Evolutionary conservation across 2,113 vertebrate genomes (phyloP).

Genomic region (Struthio camelus): DNA sequence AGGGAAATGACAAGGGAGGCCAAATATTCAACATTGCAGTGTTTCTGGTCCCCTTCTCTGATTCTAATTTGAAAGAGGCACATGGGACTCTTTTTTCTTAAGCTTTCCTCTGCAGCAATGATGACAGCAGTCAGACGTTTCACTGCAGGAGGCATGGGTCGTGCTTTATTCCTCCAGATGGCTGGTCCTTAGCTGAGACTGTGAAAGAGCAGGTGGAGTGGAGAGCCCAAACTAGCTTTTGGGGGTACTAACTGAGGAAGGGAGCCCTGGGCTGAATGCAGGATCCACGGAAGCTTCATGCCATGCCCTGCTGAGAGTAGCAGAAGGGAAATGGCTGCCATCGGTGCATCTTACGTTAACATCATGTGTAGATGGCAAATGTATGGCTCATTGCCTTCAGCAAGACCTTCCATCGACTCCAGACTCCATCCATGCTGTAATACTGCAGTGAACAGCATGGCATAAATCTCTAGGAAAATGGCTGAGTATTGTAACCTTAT

Average conservation of each 20-base stretch:
- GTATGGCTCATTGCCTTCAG: not conserved
- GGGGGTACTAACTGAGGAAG: not conserved
- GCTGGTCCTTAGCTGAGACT: not conserved
- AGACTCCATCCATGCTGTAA: not conserved
- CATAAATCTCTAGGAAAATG: not conserved
- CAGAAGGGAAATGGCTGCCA: not conserved
- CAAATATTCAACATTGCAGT: not conserved
- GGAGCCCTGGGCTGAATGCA: rapidly evolving
- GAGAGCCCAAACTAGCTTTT: not conserved
- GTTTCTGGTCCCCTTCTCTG: not conserved
- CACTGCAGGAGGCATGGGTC: not conserved
- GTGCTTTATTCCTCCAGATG: not conserved
- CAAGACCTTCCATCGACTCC: not conserved
- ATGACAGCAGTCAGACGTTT: not conserved
- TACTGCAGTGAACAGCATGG: not conserved
- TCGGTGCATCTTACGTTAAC: not conserved
- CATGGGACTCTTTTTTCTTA: not conserved
- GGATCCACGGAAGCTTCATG: not conserved
- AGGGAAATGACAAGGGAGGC: not conserved
- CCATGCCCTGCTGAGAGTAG: not conserved
- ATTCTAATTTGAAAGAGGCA: not conserved
- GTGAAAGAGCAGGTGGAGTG: not conserved
- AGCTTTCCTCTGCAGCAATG: not conserved
- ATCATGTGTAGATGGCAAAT: rapidly evolving
- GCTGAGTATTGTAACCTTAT: not conserved